Base-by-base conservation (phyloP, 2,888 invertebrate species). In the Scelioninae gen. 1 region DNA sequence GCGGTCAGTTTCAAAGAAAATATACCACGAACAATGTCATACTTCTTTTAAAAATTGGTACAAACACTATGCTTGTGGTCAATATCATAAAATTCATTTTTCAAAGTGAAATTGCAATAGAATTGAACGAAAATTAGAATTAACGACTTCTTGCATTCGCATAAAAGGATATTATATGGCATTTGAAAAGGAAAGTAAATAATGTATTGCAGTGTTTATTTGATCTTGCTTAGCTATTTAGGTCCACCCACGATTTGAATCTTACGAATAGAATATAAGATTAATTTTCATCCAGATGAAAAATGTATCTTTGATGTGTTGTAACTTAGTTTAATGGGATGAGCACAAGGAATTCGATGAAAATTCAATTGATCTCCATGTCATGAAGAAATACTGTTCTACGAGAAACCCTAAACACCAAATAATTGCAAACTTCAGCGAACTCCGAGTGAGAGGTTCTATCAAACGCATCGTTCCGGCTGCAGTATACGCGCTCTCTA, bases 401-500 rank as follows among this genome's bases (percentile, higher is more conserved):
- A n/a, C 13, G 9, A 32, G 31, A 60, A 60, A 53, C 34, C 29
- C 43, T 15, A 47, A 68, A 38, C 68, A n/a, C 34, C 43, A 16
- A 34, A 45, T 72, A 63, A 78, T 69, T 63, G 77, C 49, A 16
- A 63, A 49, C 56, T 49, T 58, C 40, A 72, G 45, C n/a, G n/a
- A n/a, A n/a, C n/a, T n/a, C n/a, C n/a, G n/a, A 78, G 78, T 71
- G 78, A 78, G 78, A 78, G 78, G 78, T 32, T 56, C 62, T 38
- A 71, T 71, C 68, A 56, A 40, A 71, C 78, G 78, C 71, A 78
- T 71, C 78, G 78, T 78, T 78, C 71, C 79, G 79, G 72, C 58
- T 79, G 58, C 79, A 34, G 71, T 72, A 47, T 63, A 65, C 66
- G 72, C 79, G 65, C 23, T 65, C 53, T 55, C 71, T 47, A 47